A percentile compares a stretch with the other conserved stretches of the same genome.
Conservation (phyloP, 2,113 vertebrate species). For the Gasterosteus nipponicus region DNA sequence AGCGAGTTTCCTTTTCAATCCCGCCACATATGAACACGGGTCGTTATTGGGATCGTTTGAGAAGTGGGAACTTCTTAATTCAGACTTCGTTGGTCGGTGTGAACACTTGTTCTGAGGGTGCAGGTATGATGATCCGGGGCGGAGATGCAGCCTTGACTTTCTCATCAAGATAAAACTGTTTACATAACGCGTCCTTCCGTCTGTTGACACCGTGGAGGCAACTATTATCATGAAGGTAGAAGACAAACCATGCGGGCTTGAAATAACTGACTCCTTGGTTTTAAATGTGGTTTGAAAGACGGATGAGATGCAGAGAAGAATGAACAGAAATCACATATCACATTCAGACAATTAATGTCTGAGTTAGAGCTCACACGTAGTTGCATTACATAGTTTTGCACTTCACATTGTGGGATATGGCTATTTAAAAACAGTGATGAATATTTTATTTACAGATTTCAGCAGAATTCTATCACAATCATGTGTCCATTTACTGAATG, state of each 20-base stretch:
- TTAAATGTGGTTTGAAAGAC: neutral
- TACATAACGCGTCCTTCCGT: constrained; percentile 40
- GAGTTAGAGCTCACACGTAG: neutral
- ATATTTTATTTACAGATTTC: neutral
- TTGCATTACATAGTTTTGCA: neutral
- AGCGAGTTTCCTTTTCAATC: neutral
- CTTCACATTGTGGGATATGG: neutral
- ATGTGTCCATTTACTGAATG: neutral
- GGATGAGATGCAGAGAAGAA: neutral
- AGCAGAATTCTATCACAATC: neutral
- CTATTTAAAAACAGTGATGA: neutral
- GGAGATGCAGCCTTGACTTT: constrained; percentile 48
- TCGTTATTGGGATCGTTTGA: neutral
- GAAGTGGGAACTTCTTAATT: neutral
- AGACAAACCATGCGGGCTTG: neutral
- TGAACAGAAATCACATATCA: neutral
- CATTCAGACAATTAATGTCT: neutral
- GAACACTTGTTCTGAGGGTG: constrained; percentile 38
- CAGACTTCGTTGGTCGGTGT: constrained; percentile 4
- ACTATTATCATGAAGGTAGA: neutral
- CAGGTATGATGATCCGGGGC: constrained; percentile 52
- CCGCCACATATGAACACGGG: neutral
- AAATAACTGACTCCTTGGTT: neutral
- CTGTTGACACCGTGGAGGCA: constrained; percentile 9
- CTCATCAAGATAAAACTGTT: constrained; percentile 62